Conservation (phyloP, 1,140 invertebrate genomes). For the Megalopta genalis region DNA sequence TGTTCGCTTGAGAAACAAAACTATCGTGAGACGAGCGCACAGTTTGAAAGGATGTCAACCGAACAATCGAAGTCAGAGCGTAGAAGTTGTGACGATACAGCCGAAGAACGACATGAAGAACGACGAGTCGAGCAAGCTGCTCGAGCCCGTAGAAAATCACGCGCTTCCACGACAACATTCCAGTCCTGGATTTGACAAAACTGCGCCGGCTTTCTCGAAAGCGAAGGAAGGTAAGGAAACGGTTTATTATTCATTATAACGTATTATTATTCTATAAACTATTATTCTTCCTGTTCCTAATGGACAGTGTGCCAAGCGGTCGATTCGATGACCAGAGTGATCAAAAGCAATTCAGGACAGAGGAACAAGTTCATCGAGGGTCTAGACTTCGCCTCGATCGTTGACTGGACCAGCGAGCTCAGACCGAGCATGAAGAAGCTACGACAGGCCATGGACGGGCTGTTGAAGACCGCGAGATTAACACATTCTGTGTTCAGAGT, state of each 20-base stretch:
- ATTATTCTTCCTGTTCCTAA: constrained; percentile 55
- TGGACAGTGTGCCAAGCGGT: constrained; percentile 77
- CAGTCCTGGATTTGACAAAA: constrained; percentile 63
- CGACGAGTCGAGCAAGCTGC: constrained; percentile 75
- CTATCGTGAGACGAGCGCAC: constrained; percentile 72
- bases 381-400: constrained; percentile 84
- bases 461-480: constrained; percentile 89
- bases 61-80: constrained; percentile 64
- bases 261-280: no score
- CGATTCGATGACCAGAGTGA: constrained; percentile 77
- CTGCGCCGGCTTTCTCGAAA: constrained; percentile 69
- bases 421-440: constrained; percentile 91
- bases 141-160: constrained; percentile 60
- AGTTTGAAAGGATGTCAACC: constrained; percentile 72
- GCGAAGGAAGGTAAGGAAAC: constrained; percentile 75
- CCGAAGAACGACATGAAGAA: constrained; percentile 74
- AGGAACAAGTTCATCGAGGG: constrained; percentile 88
- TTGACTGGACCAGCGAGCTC: constrained; percentile 88
- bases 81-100: constrained; percentile 76
- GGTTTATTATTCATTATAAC: no score
- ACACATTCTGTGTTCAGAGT: constrained; percentile 94
- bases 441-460: constrained; percentile 88
- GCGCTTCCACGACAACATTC: constrained; percentile 51
- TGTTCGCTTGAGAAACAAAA: constrained; percentile 82
- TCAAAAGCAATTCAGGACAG: constrained; percentile 77